phyloP scores from a whole-genome alignment of 2,797 vertebrate genomes.

The Hippocampus kuda region DNA sequence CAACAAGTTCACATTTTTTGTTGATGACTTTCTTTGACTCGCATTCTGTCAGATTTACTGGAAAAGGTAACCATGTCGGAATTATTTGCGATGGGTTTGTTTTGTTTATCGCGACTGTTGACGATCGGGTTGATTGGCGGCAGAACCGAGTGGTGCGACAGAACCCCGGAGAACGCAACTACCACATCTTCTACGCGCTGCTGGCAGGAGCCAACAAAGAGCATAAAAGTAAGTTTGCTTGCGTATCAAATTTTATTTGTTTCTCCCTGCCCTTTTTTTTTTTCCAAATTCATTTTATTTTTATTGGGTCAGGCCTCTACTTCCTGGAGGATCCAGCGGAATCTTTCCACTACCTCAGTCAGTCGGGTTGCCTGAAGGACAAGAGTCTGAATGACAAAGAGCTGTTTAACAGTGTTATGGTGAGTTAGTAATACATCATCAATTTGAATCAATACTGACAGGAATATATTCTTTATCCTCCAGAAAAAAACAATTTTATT shows the following conservation, averaged over 20 bases:
- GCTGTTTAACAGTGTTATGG: conserved; percentile 84
- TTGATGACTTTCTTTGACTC: conserved; percentile 58
- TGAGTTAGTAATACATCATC: conserved; percentile 40
- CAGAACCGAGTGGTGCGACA: conserved; percentile 89
- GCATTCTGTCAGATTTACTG: conserved; percentile 74
- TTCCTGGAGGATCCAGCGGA: conserved; percentile 74
- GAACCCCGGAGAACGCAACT: conserved; percentile 86
- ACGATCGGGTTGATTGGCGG: conserved; percentile 21
- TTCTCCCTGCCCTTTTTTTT: background rate
- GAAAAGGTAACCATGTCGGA: conserved; percentile 73
- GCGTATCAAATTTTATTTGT: background rate
- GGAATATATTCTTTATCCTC: too few species aligned
- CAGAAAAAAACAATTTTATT: background rate
- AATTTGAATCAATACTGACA: too few species aligned
- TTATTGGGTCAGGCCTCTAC: conserved; percentile 57
- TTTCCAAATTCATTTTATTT: background rate
- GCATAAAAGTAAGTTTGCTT: conserved; percentile 69
- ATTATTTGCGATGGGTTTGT: background rate
- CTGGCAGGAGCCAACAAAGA: conserved; percentile 74
- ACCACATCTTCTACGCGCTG: conserved; percentile 89
- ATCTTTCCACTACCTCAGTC: conserved; percentile 78
- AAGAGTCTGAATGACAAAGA: conserved; percentile 78
- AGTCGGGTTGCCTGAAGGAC: conserved; percentile 80
- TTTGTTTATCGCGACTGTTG: background rate
- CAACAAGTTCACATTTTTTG: too few species aligned